Conservation (phyloP, 2,797 vertebrate species). For the Argentina silus region DNA sequence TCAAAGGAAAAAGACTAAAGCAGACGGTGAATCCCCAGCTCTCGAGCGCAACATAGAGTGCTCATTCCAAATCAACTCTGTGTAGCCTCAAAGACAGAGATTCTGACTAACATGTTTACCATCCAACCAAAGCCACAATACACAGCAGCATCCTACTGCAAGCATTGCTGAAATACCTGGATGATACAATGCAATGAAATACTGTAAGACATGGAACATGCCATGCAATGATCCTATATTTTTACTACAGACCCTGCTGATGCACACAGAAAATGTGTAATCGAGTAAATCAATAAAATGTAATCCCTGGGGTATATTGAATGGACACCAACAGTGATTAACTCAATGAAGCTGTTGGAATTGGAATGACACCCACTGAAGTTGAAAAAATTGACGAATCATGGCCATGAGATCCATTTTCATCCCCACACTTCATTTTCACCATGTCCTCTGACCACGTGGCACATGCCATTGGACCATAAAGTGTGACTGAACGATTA, state of each 20-base stretch:
- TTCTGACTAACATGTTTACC: constrained; percentile 26
- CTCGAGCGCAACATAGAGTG: constrained; percentile 34
- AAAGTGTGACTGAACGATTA: background rate
- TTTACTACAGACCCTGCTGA: background rate
- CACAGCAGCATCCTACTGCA: background rate
- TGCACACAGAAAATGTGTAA: background rate
- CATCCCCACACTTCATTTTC: background rate
- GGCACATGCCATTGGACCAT: background rate
- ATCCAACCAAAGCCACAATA: background rate
- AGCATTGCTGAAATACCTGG: background rate
- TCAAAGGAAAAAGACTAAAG: constrained; percentile 44
- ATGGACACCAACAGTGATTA: too few species aligned
- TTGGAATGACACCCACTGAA: too few species aligned
- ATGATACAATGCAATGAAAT: background rate
- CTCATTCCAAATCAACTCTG: constrained; percentile 42
- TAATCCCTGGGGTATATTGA: too few species aligned
- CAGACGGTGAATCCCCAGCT: constrained; percentile 35
- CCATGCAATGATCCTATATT: background rate
- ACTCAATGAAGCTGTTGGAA: too few species aligned
- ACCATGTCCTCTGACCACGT: background rate
- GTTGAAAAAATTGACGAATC: too few species aligned
- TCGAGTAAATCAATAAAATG: too few species aligned
- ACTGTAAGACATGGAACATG: background rate
- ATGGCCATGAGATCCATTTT: background rate
- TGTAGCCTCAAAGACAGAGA: constrained; percentile 38